Conservation (phyloP, 2,797 vertebrate genomes). For the Sebastes nivosus region DNA sequence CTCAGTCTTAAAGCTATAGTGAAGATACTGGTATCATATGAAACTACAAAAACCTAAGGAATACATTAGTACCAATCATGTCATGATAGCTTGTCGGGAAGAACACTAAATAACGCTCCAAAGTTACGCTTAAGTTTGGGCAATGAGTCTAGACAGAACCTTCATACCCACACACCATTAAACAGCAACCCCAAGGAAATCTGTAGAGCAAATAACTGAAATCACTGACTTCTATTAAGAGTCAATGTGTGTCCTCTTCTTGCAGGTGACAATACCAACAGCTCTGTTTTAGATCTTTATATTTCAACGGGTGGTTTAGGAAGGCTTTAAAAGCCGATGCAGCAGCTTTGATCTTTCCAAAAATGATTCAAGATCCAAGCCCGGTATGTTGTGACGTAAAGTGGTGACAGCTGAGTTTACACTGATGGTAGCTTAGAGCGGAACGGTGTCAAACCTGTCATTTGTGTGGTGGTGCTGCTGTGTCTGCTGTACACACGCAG, state of each 20-base stretch:
- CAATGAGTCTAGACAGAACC: neutral
- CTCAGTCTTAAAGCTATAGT: no score
- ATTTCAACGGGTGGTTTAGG: neutral
- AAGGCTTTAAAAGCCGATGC: neutral
- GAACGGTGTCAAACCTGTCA: constrained; percentile 35
- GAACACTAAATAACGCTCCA: no score
- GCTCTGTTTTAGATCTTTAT: neutral
- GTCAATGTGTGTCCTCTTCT: neutral
- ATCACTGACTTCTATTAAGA: neutral
- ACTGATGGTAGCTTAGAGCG: constrained; percentile 1
- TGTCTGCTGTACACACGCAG: neutral
- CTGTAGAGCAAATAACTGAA: neutral
- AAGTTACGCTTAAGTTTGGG: neutral
- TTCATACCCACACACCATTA: no score
- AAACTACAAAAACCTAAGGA: no score
- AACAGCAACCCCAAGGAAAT: neutral
- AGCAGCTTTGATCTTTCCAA: neutral
- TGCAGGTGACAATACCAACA: neutral
- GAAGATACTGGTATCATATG: no score
- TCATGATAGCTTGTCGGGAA: no score
- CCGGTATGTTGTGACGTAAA: neutral
- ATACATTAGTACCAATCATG: no score
- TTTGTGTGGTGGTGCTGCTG: constrained; percentile 30
- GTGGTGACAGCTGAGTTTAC: neutral
- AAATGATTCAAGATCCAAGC: constrained; percentile 5